Percentiles rank a stretch among this genome's conserved stretches.
phyloP scores from a whole-genome alignment of 2,888 invertebrate genomes.

The Megamerina dolium region DNA sequence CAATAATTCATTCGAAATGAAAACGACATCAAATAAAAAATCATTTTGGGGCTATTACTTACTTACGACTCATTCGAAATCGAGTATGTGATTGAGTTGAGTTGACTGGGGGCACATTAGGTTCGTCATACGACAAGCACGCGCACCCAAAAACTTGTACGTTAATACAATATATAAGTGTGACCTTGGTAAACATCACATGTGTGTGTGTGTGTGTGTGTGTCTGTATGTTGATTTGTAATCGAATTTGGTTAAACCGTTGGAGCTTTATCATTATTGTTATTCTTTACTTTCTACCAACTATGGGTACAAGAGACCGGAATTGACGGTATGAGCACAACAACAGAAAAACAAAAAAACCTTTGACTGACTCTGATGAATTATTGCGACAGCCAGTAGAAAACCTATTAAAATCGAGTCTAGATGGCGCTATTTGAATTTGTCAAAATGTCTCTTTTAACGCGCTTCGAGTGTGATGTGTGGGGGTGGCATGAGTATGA shows the following conservation, averaged over 20 bases:
- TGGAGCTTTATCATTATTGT: conserved; percentile 16
- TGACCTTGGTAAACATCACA: conserved; percentile 9
- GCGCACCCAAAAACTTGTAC: not conserved
- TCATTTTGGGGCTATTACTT: conserved; percentile 31
- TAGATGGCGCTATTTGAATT: conserved; percentile 43
- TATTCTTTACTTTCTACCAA: not conserved
- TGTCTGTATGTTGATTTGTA: not conserved
- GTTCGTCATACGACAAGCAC: no score
- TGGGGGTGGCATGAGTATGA: no score
- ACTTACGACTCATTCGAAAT: no score
- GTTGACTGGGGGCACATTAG: not conserved
- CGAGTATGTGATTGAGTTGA: no score
- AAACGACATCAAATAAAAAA: conserved; percentile 38
- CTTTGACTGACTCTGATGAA: conserved; percentile 39
- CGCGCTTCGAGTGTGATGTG: conserved; percentile 10
- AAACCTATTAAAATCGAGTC: conserved; percentile 40
- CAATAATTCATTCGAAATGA: conserved; percentile 42
- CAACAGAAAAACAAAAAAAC: no score
- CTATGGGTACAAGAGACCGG: no score
- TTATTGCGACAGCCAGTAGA: conserved; percentile 41
- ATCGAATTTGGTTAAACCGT: conserved; percentile 8
- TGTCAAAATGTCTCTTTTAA: conserved; percentile 41
- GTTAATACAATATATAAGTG: not conserved
- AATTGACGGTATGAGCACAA: no score
- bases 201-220: not conserved